Evolutionary conservation across 2,113 vertebrate species (phyloP), one percentile per base, ranked within the genome.

Genomic region (Felis chaus): DNA sequence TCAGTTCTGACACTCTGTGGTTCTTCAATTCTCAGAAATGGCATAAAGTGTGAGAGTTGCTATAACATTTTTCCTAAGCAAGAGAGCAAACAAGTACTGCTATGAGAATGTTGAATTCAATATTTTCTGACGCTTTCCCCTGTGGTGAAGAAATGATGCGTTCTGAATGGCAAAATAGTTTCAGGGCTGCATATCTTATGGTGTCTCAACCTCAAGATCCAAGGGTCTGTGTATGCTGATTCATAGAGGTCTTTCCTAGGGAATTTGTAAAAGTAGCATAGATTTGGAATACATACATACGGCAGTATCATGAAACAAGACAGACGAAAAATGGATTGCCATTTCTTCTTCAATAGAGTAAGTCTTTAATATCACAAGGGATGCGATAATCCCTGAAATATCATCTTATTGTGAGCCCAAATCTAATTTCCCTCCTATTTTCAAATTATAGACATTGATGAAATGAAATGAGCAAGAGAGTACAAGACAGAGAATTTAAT

Each of bases 351-450:
- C 41, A 65, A 45, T 39, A 93, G n/a, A 95, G 16, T 68, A 66
- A 92, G 66, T 71, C 76, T 63, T 97, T 95, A 97, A 96, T 97
- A 97, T 96, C 95, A 97, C 90, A 86, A 91, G 91, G 82, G 89
- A 97, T 96, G 55, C 53, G 45, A 61, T 65, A 57, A 96, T 96
- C 73, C 73, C 71, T 41, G 11, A 91, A 97, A 97, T 71, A 95
- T 81, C 87, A 91, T 96, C 66, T 91, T 73, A 78, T 95, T 86
- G 81, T 27, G 63, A 29, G 69, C 53, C 86, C 21, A 97, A 98
- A 98, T 97, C 93, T 89, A 97, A 97, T 98, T 97, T 96, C 31
- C 39, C 97, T 95, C 89, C 86, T 94, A 76, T 97, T 98, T 97
- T 95, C 96, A 98, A 94, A 98, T 97, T 96, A 96, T 61, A 96